A percentile compares a stretch with the other conserved stretches of the same genome.
Evolutionary conservation across 2,888 invertebrate species (phyloP).

Genomic region (Anthrax anthrax): DNA sequence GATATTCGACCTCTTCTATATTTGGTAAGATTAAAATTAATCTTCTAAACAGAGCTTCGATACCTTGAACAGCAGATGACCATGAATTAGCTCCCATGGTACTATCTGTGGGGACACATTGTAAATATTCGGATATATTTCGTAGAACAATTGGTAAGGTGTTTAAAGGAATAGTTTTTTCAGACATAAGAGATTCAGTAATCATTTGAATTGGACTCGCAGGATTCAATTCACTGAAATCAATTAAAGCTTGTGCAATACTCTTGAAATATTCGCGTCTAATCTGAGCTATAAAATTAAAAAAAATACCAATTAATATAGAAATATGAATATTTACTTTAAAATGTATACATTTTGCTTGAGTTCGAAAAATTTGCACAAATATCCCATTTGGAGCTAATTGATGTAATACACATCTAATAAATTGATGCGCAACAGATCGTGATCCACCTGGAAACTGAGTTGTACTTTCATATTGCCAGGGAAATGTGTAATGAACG

Average conservation of each 20-base stretch:
- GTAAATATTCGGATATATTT: slow-evolving; percentile 88
- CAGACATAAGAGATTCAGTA: slow-evolving; percentile 55
- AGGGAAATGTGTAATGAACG: slow-evolving; percentile 65
- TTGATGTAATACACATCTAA: slow-evolving; percentile 92
- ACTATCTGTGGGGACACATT: slow-evolving; percentile 75
- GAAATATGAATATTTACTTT: background rate
- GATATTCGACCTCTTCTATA: slow-evolving; percentile 53
- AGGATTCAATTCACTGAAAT: slow-evolving; percentile 91
- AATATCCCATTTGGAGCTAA: slow-evolving; percentile 95
- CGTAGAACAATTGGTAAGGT: slow-evolving; percentile 64
- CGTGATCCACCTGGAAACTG: slow-evolving; percentile 89
- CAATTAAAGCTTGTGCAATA: slow-evolving; percentile 81
- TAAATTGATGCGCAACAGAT: slow-evolving; percentile 92
- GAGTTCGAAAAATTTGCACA: slow-evolving; percentile 84
- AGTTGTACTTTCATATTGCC: slow-evolving; percentile 76
- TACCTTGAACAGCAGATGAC: slow-evolving; percentile 67
- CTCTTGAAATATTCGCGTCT: slow-evolving; percentile 84
- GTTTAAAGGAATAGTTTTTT: slow-evolving; percentile 57
- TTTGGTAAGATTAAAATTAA: slow-evolving; percentile 54
- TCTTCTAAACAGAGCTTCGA: slow-evolving; percentile 75
- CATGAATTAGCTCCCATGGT: slow-evolving; percentile 55
- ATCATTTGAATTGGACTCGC: slow-evolving; percentile 85
- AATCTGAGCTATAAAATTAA: slow-evolving; percentile 22
- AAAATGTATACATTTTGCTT: slow-evolving; percentile 53
- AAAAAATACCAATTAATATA: too few relatives aligned